Percentiles rank a stretch among this genome's conserved stretches.
Evolutionary conservation across 2,113 vertebrate species (phyloP).

Genomic region (Myiagra hebetior): DNA sequence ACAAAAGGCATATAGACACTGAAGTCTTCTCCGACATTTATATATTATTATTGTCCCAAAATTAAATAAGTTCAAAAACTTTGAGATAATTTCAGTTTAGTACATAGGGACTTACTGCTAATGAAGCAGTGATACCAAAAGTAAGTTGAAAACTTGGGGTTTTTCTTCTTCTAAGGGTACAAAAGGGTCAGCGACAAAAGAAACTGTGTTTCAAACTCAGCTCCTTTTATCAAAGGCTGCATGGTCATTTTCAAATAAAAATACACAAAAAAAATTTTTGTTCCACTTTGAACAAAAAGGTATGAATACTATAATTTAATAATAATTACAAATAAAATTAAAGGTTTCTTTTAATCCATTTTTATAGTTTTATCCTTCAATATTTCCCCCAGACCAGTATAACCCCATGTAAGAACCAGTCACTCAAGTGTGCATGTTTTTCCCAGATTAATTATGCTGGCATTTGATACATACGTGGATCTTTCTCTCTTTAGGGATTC

Average conservation of each 20-base stretch:
- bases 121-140: neutral
- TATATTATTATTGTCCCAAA: neutral
- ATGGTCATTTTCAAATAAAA: neutral
- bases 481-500: neutral
- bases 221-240: neutral
- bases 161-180: neutral
- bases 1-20: neutral
- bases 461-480: neutral
- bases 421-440: neutral
- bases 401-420: neutral
- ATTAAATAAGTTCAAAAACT: neutral
- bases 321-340: neutral
- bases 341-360: neutral
- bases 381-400: neutral
- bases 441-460: neutral
- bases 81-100: neutral
- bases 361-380: neutral
- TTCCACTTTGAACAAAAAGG: neutral
- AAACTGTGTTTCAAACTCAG: neutral
- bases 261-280: neutral
- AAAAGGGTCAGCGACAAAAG: neutral
- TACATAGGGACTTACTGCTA: neutral
- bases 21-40: neutral
- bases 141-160: neutral
- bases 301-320: neutral